Conservation (phyloP, 2,797 vertebrate species). For the Peromyscus nudipes region DNA sequence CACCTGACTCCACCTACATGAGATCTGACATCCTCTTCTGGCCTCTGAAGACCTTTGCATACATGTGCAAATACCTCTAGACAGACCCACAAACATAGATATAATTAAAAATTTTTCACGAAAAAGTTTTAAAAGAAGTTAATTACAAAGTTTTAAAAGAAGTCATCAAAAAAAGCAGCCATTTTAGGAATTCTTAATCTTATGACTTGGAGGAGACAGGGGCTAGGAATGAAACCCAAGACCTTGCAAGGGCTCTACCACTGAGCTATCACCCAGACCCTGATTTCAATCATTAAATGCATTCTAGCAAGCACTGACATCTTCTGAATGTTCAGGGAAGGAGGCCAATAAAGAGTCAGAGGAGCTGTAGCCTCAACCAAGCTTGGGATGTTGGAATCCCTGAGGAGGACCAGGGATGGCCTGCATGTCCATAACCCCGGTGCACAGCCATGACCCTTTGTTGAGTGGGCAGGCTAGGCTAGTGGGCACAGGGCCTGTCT, state of each 20-base stretch:
- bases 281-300: not conserved
- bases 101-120: not conserved
- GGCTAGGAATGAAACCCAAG: not conserved
- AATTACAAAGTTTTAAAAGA: not conserved
- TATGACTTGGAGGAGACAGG: not conserved
- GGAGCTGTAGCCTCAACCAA: fast-evolving
- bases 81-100: not conserved
- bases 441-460: fast-evolving
- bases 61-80: not conserved
- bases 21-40: not conserved
- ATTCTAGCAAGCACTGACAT: fast-evolving
- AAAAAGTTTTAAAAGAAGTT: not conserved
- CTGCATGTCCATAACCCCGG: fast-evolving
- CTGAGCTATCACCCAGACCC: too few species aligned
- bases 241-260: not conserved
- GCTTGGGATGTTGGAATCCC: not conserved
- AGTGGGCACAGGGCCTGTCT: fast-evolving
- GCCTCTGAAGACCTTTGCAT: not conserved
- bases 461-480: not conserved
- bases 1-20: not conserved
- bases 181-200: not conserved
- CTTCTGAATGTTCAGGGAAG: fast-evolving
- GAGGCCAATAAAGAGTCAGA: fast-evolving
- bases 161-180: not conserved
- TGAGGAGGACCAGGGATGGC: not conserved